A percentile compares a stretch with the other conserved stretches of the same genome.
phyloP scores from a whole-genome alignment of 2,113 vertebrate species.

The Bufo bufo region DNA sequence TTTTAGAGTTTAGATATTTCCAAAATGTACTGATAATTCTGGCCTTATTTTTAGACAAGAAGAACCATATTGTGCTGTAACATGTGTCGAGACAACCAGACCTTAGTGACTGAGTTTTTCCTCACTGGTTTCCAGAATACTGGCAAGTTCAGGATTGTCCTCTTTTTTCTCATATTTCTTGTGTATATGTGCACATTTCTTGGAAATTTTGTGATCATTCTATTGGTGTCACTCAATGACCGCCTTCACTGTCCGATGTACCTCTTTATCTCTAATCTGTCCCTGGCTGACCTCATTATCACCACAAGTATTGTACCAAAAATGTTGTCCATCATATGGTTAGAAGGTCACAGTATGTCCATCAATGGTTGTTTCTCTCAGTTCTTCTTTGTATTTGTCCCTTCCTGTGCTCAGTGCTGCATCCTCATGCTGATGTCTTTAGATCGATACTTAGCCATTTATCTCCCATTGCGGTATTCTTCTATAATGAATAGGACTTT shows the following conservation, averaged over 20 bases:
- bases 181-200: not conserved
- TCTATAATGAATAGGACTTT: not conserved
- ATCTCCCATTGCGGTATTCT: not conserved
- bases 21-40: too few relatives aligned
- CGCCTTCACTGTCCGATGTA: constrained; percentile 19
- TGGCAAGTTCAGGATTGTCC: not conserved
- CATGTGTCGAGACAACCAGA: not conserved
- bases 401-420: constrained; percentile 49
- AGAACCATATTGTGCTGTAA: too few relatives aligned
- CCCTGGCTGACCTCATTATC: not conserved
- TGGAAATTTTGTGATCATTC: not conserved
- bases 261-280: constrained; percentile 14
- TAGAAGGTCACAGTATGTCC: not conserved
- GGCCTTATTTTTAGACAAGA: too few relatives aligned
- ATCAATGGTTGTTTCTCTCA: constrained; percentile 47
- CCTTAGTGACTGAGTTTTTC: not conserved
- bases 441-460: constrained; percentile 47
- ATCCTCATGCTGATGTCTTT: constrained; percentile 58
- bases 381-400: constrained; percentile 55
- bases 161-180: not conserved
- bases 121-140: not conserved
- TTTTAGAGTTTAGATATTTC: too few relatives aligned
- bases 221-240: not conserved
- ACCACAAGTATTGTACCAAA: not conserved
- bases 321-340: not conserved